These are phyloP conservation scores for Nibea coibor DNA, from an alignment of 2,113 vertebrate genomes.

Conservation along the genomic window DNA sequence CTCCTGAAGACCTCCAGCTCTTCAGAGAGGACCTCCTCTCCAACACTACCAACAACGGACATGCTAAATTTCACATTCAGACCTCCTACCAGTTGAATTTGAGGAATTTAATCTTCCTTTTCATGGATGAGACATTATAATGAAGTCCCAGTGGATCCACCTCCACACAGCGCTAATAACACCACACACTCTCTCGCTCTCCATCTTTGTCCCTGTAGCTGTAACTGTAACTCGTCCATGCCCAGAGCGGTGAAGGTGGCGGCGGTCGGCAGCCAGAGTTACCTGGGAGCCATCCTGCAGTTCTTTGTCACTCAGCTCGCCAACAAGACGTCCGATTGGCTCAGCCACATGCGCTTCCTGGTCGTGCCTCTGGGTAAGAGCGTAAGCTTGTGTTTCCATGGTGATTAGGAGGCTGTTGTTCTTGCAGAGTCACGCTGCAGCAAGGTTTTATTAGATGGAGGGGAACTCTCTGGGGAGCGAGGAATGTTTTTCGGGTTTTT, in stretches of 20 bases:
- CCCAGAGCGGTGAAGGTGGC: slow-evolving; percentile 91
- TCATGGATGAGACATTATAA: not conserved
- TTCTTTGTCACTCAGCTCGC: slow-evolving; percentile 92
- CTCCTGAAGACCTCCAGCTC: too few relatives aligned
- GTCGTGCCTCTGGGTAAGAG: slow-evolving; percentile 89
- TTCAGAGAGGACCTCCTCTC: too few relatives aligned
- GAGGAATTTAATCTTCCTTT: not conserved
- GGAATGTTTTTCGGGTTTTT: not conserved
- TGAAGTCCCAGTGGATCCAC: not conserved
- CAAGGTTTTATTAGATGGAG: not conserved
- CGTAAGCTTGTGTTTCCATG: not conserved
- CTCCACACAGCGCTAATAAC: not conserved
- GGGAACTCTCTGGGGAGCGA: not conserved
- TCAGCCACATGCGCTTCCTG: slow-evolving; percentile 91
- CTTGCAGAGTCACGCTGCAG: not conserved
- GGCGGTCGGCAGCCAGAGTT: slow-evolving; percentile 89
- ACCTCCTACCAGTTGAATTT: not conserved
- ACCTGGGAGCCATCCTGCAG: slow-evolving; percentile 90
- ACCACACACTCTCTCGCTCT: not conserved
- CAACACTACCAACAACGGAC: too few relatives aligned
- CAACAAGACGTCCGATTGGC: slow-evolving; percentile 93
- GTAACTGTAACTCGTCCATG: slow-evolving; percentile 93
- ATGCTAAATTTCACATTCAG: too few relatives aligned
- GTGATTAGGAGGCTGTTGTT: not conserved
- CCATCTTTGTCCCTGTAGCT: slow-evolving; percentile 75